Percentiles rank a stretch among this genome's conserved stretches.
Conservation (phyloP, 1,140 invertebrate species). For the Rhopalosiphum maidis region DNA sequence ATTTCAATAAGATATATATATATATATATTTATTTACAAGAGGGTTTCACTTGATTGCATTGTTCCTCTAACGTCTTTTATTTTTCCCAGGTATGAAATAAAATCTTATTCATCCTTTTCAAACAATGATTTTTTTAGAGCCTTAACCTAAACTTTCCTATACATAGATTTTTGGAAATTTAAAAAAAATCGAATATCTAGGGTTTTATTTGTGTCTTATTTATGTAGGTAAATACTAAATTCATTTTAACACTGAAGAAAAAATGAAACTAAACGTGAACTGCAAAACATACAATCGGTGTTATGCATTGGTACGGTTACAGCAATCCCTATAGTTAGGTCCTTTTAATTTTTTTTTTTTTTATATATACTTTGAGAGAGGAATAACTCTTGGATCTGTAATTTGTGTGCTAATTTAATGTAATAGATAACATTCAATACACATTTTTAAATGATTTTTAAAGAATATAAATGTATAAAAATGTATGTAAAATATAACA, state of each 20-base stretch:
- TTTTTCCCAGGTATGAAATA: neutral
- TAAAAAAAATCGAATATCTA: neutral
- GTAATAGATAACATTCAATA: too few species aligned
- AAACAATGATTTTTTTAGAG: neutral
- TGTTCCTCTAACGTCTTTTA: neutral
- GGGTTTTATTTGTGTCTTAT: too few species aligned
- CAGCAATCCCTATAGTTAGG: too few species aligned
- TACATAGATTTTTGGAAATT: neutral
- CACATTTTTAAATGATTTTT: too few species aligned
- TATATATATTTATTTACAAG: neutral
- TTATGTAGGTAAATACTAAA: neutral
- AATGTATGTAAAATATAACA: too few species aligned
- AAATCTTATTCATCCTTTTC: neutral
- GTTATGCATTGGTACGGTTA: neutral
- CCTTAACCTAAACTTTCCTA: neutral
- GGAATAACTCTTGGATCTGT: too few species aligned
- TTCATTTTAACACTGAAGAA: neutral
- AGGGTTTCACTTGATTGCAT: neutral
- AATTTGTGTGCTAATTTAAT: too few species aligned
- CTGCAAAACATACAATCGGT: neutral
- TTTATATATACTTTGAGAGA: too few species aligned
- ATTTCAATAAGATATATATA: neutral
- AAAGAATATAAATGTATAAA: too few species aligned
- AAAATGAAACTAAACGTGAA: neutral
- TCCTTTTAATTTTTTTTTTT: too few species aligned